These are phyloP conservation scores for Morpho achilles DNA, from an alignment of 2,888 invertebrate species.

Conservation along the genomic window DNA sequence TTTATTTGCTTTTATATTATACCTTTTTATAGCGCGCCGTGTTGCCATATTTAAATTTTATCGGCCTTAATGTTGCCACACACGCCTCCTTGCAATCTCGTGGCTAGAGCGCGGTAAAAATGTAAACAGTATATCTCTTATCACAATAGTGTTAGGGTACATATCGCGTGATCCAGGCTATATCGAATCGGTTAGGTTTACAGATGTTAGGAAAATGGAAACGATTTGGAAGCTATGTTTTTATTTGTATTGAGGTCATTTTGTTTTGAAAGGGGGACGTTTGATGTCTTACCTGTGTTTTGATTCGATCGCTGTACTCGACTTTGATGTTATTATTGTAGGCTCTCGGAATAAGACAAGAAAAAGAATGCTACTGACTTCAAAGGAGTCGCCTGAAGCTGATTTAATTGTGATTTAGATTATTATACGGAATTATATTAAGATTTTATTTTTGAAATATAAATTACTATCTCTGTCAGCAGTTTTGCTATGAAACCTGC, in stretches of 20 bases:
- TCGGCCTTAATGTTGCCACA: conserved; percentile 77
- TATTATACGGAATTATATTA: too few relatives aligned
- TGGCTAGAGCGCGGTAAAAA: conserved; percentile 53
- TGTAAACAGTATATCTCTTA: conserved; percentile 29
- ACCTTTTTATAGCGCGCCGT: conserved; percentile 64
- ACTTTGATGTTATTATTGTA: conserved; percentile 18
- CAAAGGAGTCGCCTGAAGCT: conserved; percentile 1
- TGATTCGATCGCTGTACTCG: conserved; percentile 40
- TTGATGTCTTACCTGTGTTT: conserved; percentile 70
- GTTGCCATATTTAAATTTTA: conserved; percentile 78
- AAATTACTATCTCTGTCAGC: too few relatives aligned
- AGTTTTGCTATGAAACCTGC: too few relatives aligned
- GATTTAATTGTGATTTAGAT: background rate
- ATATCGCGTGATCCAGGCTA: conserved; percentile 22
- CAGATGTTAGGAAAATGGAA: conserved; percentile 66
- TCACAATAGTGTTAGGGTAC: conserved; percentile 31
- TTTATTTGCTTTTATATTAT: conserved; percentile 62
- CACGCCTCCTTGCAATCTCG: conserved; percentile 71
- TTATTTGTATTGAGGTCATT: conserved; percentile 73
- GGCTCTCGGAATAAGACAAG: conserved; percentile 22
- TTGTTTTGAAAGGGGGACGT: conserved; percentile 47
- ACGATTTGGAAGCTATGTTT: conserved; percentile 74
- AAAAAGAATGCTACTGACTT: conserved; percentile 10
- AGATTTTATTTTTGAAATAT: too few relatives aligned
- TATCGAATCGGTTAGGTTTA: conserved; percentile 38